Conservation (phyloP, 2,113 vertebrate species). For the Microcebus tavaratra region DNA sequence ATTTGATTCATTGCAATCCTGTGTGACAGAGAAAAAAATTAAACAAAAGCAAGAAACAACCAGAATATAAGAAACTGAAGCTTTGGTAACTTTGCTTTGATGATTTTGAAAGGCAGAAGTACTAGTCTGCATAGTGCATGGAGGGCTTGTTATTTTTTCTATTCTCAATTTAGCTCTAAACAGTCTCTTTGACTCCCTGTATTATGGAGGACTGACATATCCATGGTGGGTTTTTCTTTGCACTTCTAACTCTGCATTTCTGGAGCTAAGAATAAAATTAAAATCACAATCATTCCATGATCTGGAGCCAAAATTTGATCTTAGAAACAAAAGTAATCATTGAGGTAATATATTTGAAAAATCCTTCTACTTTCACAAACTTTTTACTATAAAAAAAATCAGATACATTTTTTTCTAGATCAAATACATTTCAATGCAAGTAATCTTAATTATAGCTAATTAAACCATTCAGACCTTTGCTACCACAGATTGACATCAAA, state of each 20-base stretch:
- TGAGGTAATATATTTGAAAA: background rate
- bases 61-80: background rate
- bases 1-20: background rate
- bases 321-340: constrained; percentile 14
- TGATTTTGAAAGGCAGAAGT: background rate
- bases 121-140: background rate
- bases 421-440: background rate
- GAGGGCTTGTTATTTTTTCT: background rate
- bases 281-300: constrained; percentile 3
- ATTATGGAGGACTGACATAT: background rate
- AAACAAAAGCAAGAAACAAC: background rate
- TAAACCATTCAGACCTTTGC: background rate
- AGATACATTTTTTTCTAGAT: background rate
- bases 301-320: background rate
- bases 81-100: background rate
- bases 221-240: background rate
- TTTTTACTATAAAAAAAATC: background rate
- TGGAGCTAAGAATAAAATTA: background rate
- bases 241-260: constrained; percentile 1
- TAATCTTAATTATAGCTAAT: background rate
- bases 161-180: background rate
- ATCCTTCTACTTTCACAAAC: background rate
- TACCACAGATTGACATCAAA: constrained; percentile 10
- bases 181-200: background rate
- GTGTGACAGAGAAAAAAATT: background rate